Evolutionary conservation across 2,888 invertebrate genomes (phyloP).

Genomic region (Diloba caeruleocephala): DNA sequence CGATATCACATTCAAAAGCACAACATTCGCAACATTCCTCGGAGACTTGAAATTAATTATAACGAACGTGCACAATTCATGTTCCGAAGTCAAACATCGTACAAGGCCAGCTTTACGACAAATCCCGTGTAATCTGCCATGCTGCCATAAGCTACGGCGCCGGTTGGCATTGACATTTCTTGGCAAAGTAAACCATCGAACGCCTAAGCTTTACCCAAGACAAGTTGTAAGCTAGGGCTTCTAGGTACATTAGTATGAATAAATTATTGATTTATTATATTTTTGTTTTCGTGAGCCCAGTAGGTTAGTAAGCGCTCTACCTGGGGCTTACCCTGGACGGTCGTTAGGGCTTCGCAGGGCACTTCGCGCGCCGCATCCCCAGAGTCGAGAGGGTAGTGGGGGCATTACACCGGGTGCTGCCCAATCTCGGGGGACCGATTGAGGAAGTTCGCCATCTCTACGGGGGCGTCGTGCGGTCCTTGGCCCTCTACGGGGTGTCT

Average conservation of each 20-base stretch:
- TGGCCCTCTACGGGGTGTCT: too few relatives aligned
- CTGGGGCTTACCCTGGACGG: too few relatives aligned
- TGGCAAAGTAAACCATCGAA: constrained; percentile 39
- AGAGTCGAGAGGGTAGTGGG: too few relatives aligned
- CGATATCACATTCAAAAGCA: too few relatives aligned
- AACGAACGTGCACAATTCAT: constrained; percentile 28
- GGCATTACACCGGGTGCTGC: too few relatives aligned
- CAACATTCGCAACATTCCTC: background rate
- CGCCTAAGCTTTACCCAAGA: constrained; percentile 29
- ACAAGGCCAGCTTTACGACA: constrained; percentile 31
- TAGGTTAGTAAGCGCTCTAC: too few relatives aligned
- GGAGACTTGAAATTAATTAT: constrained; percentile 31
- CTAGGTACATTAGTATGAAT: background rate
- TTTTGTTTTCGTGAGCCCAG: too few relatives aligned
- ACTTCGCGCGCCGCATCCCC: too few relatives aligned
- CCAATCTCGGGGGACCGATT: too few relatives aligned
- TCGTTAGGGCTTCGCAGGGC: too few relatives aligned
- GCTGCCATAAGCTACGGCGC: constrained; percentile 47
- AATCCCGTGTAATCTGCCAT: constrained; percentile 52
- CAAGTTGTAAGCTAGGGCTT: constrained; percentile 35
- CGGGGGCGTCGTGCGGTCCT: too few relatives aligned
- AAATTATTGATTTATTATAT: background rate
- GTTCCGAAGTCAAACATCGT: constrained; percentile 31
- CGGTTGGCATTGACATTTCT: constrained; percentile 45
- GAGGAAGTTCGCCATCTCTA: too few relatives aligned